phyloP scores from a whole-genome alignment of 2,888 invertebrate species.

The Dascillus cervinus region DNA sequence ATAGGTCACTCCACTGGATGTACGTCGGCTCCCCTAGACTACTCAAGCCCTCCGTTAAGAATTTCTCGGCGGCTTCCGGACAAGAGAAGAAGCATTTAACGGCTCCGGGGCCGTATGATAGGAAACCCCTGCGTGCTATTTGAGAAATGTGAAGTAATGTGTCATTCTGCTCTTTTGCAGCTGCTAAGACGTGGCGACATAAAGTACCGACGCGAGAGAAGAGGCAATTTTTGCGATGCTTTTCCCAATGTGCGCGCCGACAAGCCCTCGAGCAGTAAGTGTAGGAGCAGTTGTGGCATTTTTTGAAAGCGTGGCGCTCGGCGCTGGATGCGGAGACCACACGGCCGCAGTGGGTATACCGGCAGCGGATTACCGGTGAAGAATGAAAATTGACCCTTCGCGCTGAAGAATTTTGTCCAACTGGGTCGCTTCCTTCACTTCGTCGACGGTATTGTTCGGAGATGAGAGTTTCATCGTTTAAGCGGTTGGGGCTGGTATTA shows the following conservation, averaged over 20 bases:
- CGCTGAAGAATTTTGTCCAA: slow-evolving; percentile 26
- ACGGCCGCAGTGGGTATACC: slow-evolving; percentile 16
- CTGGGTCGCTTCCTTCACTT: slow-evolving; percentile 56
- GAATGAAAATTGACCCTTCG: slow-evolving; percentile 59
- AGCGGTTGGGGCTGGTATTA: slow-evolving; percentile 40
- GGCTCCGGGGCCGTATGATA: slow-evolving; percentile 80
- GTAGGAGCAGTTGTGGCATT: slow-evolving; percentile 92
- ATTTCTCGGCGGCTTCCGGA: slow-evolving; percentile 78
- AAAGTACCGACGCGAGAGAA: slow-evolving; percentile 86
- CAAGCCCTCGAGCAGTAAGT: slow-evolving; percentile 91
- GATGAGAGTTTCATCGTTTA: slow-evolving; percentile 23
- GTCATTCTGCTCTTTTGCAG: slow-evolving; percentile 70
- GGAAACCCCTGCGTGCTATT: slow-evolving; percentile 75
- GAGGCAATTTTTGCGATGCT: slow-evolving; percentile 82
- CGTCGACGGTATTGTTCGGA: slow-evolving; percentile 47
- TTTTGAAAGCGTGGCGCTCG: slow-evolving; percentile 78
- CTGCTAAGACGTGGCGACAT: slow-evolving; percentile 76
- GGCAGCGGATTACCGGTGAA: slow-evolving; percentile 38
- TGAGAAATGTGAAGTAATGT: slow-evolving; percentile 71
- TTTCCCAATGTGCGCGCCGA: slow-evolving; percentile 86
- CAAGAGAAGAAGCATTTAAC: slow-evolving; percentile 87
- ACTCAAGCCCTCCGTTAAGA: slow-evolving; percentile 69
- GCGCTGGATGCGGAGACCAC: slow-evolving; percentile 46
- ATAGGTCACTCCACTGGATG: slow-evolving; percentile 75
- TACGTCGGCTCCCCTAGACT: slow-evolving; percentile 76